A percentile compares a stretch with the other conserved stretches of the same genome.
phyloP scores from a whole-genome alignment of 2,888 invertebrate genomes.

The Metalampra italica region DNA sequence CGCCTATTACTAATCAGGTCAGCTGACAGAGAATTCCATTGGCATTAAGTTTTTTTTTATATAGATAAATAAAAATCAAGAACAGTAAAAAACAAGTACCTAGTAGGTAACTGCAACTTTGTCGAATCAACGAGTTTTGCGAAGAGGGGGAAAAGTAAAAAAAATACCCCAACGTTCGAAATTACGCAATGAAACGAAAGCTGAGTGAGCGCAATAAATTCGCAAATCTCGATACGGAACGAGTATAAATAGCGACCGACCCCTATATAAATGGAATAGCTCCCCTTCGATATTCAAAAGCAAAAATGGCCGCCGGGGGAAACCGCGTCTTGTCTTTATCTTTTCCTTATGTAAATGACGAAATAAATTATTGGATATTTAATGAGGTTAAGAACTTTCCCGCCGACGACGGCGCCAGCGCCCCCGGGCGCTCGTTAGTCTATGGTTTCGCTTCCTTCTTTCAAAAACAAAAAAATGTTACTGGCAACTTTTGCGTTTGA shows the following conservation, averaged over 20 bases:
- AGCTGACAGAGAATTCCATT: too few relatives aligned
- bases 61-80: too few relatives aligned
- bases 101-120: conserved; percentile 37
- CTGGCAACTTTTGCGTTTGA: conserved; percentile 25
- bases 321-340: conserved; percentile 71
- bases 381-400: conserved; percentile 72
- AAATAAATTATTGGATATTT: conserved; percentile 54
- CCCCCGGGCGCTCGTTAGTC: conserved; percentile 41
- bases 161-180: conserved; percentile 38
- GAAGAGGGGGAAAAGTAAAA: conserved; percentile 31
- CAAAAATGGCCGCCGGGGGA: conserved; percentile 60
- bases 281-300: conserved; percentile 65
- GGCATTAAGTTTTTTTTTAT: too few relatives aligned
- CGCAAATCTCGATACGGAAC: conserved; percentile 50
- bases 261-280: conserved; percentile 37
- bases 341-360: conserved; percentile 74
- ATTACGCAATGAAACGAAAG: conserved; percentile 67
- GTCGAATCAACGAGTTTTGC: conserved; percentile 26
- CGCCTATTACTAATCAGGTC: too few relatives aligned
- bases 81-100: conserved; percentile 23
- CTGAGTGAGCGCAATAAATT: conserved; percentile 64
- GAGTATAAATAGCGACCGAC: conserved; percentile 31
- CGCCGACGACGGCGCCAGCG: conserved; percentile 52
- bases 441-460: conserved; percentile 34
- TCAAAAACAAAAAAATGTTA: conserved; percentile 27